Conservation (phyloP, 2,888 invertebrate genomes). For the Eilema griseolum region DNA sequence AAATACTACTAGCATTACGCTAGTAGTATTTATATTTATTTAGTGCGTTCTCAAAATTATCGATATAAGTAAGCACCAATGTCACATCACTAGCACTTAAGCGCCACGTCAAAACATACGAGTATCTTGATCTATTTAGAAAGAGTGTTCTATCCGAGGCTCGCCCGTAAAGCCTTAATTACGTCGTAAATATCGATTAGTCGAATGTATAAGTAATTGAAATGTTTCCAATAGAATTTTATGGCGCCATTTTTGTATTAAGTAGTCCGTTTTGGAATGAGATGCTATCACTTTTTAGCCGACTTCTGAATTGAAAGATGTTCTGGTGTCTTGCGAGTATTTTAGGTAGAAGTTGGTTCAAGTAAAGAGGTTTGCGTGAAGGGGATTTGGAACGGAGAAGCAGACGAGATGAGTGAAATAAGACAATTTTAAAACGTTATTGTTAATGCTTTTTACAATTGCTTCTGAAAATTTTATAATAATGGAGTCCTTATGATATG, state of each 20-base stretch:
- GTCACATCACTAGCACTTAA: constrained; percentile 38
- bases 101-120: constrained; percentile 48
- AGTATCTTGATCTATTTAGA: constrained; percentile 47
- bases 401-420: no score
- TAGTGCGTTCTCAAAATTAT: neutral
- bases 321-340: neutral
- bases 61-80: neutral
- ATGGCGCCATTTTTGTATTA: constrained; percentile 16
- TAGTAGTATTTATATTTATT: neutral
- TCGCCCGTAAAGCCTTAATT: constrained; percentile 51
- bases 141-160: constrained; percentile 42
- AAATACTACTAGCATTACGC: neutral
- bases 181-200: constrained; percentile 58
- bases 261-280: neutral
- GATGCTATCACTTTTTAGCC: constrained; percentile 5
- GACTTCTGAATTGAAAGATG: neutral
- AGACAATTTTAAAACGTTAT: no score
- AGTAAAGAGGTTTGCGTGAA: no score
- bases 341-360: neutral
- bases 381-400: no score
- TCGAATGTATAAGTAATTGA: constrained; percentile 56
- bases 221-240: constrained; percentile 32
- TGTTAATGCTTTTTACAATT: no score
- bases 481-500: no score
- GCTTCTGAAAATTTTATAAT: no score